Conservation (phyloP, 92 coral and sea anemone species). For the Phenganax marumi region DNA sequence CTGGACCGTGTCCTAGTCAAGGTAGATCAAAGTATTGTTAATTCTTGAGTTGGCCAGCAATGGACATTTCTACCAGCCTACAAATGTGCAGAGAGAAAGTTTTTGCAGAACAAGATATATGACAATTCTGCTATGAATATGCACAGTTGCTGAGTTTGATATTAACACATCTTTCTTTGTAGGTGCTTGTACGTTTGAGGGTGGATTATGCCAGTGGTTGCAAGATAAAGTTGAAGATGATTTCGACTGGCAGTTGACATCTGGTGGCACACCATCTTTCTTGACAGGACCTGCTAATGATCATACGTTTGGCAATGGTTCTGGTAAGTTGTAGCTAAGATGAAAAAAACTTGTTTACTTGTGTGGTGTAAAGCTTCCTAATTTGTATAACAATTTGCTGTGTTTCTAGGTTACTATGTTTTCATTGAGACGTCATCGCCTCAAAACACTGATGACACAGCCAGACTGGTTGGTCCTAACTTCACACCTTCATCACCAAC, state of each 20-base stretch:
- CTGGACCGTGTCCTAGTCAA: conserved; percentile 72
- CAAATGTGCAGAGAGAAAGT: neutral
- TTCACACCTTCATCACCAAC: conserved; percentile 65
- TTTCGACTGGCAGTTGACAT: conserved; percentile 89
- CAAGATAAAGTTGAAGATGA: conserved; percentile 75
- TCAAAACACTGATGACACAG: conserved; percentile 69
- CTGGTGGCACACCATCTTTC: conserved; percentile 67
- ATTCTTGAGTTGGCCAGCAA: too few relatives aligned
- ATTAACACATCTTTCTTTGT: neutral
- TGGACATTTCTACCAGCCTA: too few relatives aligned
- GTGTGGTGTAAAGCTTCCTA: neutral
- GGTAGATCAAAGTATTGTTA: conserved; percentile 48
- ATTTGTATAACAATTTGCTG: neutral
- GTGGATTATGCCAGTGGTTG: conserved; percentile 86
- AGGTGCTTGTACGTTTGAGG: conserved; percentile 91
- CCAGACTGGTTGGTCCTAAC: conserved; percentile 72
- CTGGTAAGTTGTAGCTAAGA: conserved; percentile 9
- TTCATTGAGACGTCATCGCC: conserved; percentile 94
- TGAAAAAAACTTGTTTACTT: neutral
- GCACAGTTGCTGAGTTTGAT: too few relatives aligned
- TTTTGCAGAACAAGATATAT: neutral
- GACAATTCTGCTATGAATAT: neutral
- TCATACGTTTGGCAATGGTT: conserved; percentile 86
- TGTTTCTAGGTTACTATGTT: conserved; percentile 61
- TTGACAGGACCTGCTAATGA: conserved; percentile 85